A percentile compares a stretch with the other conserved stretches of the same genome.
phyloP scores from a whole-genome alignment of 2,888 invertebrate genomes.

The Allolobophora icterica region DNA sequence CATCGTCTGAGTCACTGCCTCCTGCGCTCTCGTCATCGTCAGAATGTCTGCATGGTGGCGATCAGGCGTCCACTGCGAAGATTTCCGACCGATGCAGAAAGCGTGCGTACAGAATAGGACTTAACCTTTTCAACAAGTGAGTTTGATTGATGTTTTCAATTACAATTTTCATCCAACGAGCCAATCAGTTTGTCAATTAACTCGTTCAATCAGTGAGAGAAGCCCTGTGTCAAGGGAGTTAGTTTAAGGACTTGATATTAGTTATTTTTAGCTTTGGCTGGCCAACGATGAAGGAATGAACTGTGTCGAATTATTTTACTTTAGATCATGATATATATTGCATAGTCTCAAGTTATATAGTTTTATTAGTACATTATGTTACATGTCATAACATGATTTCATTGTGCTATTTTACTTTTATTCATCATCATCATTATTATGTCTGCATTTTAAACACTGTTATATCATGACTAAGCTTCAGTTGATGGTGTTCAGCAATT shows the following conservation, averaged over 20 bases:
- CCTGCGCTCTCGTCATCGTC: neutral
- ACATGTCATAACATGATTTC: neutral
- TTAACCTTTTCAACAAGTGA: slow-evolving; percentile 83
- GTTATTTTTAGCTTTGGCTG: neutral
- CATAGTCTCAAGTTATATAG: neutral
- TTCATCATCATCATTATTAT: no score
- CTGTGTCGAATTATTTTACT: neutral
- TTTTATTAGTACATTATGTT: neutral
- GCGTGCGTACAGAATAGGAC: slow-evolving; percentile 93
- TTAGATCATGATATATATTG: neutral
- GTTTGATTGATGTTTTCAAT: slow-evolving; percentile 40
- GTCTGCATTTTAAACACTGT: no score
- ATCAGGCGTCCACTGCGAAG: no score
- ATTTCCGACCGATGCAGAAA: slow-evolving; percentile 69
- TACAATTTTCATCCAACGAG: neutral
- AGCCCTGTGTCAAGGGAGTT: neutral
- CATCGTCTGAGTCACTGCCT: neutral
- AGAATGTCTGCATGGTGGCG: neutral
- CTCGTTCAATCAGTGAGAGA: neutral
- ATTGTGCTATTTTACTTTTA: neutral
- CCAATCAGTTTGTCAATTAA: neutral
- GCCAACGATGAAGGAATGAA: neutral
- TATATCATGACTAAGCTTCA: no score
- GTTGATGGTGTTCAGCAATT: no score
- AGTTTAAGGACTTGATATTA: neutral